Evolutionary conservation across 2,888 invertebrate genomes (phyloP), one percentile per base, ranked within the genome.

Genomic region (Tethea ocularis): DNA sequence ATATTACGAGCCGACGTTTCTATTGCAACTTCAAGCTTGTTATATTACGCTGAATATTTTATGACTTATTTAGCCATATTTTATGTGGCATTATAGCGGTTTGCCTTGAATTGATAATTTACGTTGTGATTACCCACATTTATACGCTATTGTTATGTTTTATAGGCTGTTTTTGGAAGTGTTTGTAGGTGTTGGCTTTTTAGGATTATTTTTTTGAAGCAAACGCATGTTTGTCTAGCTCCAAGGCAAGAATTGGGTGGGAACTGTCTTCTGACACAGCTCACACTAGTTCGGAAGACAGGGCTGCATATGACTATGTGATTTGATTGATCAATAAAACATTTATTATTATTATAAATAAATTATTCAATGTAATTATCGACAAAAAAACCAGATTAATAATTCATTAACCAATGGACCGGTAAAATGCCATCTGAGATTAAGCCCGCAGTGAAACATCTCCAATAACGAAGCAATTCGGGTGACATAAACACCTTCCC

Each of bases 11-110:
- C 64, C 58, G 60, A 66, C 72, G 75, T 77, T 75, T 71, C 73
- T 76, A 74, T 70, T 72, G 64, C 71, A 69, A 62, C 59, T 52
- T 60, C 66, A 60, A 51, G 59, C 33, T 53, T 65, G 64, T 33
- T 13, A 33, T 75, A 73, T 76, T 72, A 74, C 72, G 72, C 74
- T 78, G 78, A 80, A 83, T 81, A 78, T 75, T 79, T 82, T 80
- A 83, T 78, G 69, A 71, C 72, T 71, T 64, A 64, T 62, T 68
- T 72, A 76, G 68, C 79, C 73, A 77, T 78, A 78, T 79, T 82
- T 79, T 74, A 82, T 77, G 73, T 62, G 68, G 64, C 72, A 77
- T 81, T 82, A 75, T 64, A 58, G 61, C 61, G 63, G 65, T 74
- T 78, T 66, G 64, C 61, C 54, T 67, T 70, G 70, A 74, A 78